Conservation (phyloP, 1,140 invertebrate species). For the Spodoptera litura region DNA sequence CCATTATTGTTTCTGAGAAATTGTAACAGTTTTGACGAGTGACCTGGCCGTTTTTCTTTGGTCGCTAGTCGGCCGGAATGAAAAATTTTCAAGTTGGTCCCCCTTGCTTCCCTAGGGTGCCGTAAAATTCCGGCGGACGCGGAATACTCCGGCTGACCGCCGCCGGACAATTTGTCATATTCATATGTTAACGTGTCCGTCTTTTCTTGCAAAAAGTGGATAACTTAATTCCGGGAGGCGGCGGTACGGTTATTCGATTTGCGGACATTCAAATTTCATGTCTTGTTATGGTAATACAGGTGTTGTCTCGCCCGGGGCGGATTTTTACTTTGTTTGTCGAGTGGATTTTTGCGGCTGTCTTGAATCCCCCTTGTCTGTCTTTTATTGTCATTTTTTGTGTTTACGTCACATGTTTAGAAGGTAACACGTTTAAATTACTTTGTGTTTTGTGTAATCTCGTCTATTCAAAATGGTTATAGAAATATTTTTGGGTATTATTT, state of each 20-base stretch:
- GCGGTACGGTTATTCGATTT: conserved; percentile 79
- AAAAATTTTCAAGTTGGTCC: conserved; percentile 84
- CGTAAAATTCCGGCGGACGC: conserved; percentile 79
- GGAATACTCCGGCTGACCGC: conserved; percentile 73
- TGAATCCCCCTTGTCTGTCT: background rate
- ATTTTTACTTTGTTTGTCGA: conserved; percentile 59
- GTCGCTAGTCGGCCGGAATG: conserved; percentile 75
- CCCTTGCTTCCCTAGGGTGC: conserved; percentile 74
- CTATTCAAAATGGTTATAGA: no score
- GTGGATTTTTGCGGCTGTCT: conserved; percentile 38
- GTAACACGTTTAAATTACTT: no score
- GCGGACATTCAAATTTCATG: conserved; percentile 84
- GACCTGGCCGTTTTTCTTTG: conserved; percentile 83
- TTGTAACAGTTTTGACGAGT: conserved; percentile 85
- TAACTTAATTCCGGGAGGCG: conserved; percentile 79
- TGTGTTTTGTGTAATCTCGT: no score
- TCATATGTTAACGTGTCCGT: conserved; percentile 85
- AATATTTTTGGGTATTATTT: no score
- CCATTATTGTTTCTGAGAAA: conserved; percentile 86
- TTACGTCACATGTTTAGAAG: conserved; percentile 15
- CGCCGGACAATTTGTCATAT: conserved; percentile 84
- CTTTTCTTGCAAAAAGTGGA: conserved; percentile 85
- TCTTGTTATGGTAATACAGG: conserved; percentile 85
- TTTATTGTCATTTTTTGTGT: conserved; percentile 43
- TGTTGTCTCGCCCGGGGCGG: conserved; percentile 75